Evolutionary conservation across 2,888 invertebrate genomes (phyloP), one percentile per base, ranked within the genome.

Genomic region (Argyresthia albistria): DNA sequence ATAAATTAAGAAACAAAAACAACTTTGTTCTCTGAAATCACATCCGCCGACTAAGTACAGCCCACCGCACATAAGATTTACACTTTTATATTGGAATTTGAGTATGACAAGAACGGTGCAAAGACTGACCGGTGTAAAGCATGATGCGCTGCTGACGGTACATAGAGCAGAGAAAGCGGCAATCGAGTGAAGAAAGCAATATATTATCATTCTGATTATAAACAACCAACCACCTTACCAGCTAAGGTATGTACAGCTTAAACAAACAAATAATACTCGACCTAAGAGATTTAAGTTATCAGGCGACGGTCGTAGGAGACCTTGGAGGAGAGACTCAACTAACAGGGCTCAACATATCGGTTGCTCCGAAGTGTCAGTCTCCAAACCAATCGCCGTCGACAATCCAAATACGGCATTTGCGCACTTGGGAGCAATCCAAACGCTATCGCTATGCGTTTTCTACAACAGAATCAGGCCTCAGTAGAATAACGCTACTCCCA

Each of bases 1-100:
- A 86, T 84, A 84, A 84, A 86, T 83, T 86, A 80, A 86, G 81
- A 86, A 86, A 84, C 83, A 82, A 83, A 84, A 86, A 86, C 84
- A 84, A 82, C 74, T 79, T 83, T 83, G 83, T 82, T 83, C 84
- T 78, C 78, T 64, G 66, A 68, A 70, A 82, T 84, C 82, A 83
- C 81, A 78, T 72, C 66, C 25, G 25, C 25, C 25, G 25, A 25
- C 25, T 6, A 25, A 25, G 25, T 25, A 25, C 25, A 25, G 25
- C 25, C 25, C 25, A 25, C 25, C 25, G 25, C 25, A 25, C 25
- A 6, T 25, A 25, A 25, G 3, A 25, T 25, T 25, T 25, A 25
- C 25, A 25, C 25, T 25, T 25, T 25, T 25, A 25, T 25, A 25
- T 25, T 43, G 14, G 43, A 8, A 43, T 43, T 3, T 43, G 43